These are phyloP conservation scores for Leucoraja erinaceus DNA, from an alignment of 2,113 vertebrate genomes.

Conservation along the genomic window DNA sequence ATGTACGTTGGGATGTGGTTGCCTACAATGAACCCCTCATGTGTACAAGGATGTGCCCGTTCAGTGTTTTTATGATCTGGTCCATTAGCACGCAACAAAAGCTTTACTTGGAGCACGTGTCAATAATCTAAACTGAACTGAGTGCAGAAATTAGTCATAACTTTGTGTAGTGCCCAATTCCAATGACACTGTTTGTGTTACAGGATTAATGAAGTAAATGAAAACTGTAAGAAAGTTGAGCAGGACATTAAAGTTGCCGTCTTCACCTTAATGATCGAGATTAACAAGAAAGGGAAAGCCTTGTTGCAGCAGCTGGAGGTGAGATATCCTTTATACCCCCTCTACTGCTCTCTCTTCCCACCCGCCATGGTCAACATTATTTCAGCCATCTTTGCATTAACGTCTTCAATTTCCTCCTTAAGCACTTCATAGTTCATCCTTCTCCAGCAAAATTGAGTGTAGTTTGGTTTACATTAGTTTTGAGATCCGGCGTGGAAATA, in stretches of 20 bases:
- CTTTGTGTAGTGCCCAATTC: not conserved
- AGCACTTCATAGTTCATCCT: not conserved
- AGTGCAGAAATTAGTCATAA: not conserved
- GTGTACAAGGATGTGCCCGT: not conserved
- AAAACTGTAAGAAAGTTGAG: constrained; percentile 88
- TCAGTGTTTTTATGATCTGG: not conserved
- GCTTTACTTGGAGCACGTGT: too few species aligned
- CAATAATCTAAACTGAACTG: not conserved
- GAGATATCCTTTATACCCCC: constrained; percentile 38
- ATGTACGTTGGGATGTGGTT: not conserved
- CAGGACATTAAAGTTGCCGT: constrained; percentile 97
- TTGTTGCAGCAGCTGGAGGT: constrained; percentile 92
- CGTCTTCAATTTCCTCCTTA: not conserved
- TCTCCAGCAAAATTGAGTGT: not conserved
- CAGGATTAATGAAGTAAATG: constrained; percentile 91
- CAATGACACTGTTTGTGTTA: not conserved
- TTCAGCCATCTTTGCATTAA: not conserved
- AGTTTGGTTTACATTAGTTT: not conserved
- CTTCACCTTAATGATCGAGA: constrained; percentile 92
- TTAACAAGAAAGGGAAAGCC: constrained; percentile 95
- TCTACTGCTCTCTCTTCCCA: not conserved
- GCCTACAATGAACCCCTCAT: not conserved
- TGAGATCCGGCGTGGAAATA: too few species aligned
- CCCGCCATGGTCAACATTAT: not conserved
- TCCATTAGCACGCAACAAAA: too few species aligned